These are phyloP conservation scores for Carpatolechia fugitivella DNA, from an alignment of 2,888 invertebrate species.

Conservation along the genomic window DNA sequence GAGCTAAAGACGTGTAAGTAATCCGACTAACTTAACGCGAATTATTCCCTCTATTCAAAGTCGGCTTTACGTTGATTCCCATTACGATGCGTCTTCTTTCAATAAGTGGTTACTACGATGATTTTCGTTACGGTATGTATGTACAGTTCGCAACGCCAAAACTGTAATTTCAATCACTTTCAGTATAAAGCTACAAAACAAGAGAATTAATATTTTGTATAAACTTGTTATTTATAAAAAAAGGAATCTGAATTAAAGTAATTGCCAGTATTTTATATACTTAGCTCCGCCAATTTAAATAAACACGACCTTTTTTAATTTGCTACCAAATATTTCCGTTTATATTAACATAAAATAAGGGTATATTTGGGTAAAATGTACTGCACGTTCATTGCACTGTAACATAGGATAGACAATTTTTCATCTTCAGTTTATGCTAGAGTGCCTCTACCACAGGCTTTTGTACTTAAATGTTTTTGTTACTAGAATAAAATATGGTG, in stretches of 20 bases:
- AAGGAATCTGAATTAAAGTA: not conserved
- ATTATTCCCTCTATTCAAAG: not conserved
- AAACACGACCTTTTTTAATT: conserved; percentile 18
- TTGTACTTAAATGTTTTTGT: not conserved
- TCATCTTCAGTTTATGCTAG: conserved; percentile 22
- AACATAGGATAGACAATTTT: conserved; percentile 43
- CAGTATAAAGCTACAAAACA: too few species aligned
- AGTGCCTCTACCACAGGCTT: conserved; percentile 7
- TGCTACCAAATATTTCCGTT: conserved; percentile 49
- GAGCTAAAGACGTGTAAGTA: not conserved
- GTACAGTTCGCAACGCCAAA: too few species aligned
- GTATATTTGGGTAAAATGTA: conserved; percentile 44
- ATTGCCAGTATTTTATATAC: not conserved
- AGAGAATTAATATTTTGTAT: too few species aligned
- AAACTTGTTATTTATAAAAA: not conserved
- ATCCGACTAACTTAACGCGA: not conserved
- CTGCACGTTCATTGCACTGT: conserved; percentile 51
- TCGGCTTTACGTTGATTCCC: not conserved
- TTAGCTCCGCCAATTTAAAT: conserved; percentile 32
- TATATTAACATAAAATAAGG: conserved; percentile 42
- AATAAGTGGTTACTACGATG: too few species aligned
- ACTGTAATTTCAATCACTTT: too few species aligned
- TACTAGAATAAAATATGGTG: too few species aligned
- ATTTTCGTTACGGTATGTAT: too few species aligned
- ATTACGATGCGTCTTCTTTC: not conserved